Evolutionary conservation across 2,113 vertebrate genomes (phyloP).

Genomic region (Onychostoma macrolepis): DNA sequence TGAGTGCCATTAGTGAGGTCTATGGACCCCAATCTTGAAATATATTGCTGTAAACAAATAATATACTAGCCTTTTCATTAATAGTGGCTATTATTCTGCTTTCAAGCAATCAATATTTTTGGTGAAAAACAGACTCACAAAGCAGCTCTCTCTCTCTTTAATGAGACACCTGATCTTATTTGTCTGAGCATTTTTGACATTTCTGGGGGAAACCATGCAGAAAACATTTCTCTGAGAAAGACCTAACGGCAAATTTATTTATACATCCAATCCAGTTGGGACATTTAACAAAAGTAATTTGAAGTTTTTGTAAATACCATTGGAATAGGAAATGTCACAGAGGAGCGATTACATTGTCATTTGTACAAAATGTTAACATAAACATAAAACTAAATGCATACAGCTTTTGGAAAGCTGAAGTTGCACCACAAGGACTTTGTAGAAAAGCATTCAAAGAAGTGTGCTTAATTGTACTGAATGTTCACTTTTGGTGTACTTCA

Average conservation of each 20-base stretch:
- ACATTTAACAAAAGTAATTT: constrained; percentile 14
- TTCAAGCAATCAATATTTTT: background rate
- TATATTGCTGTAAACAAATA: background rate
- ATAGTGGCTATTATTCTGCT: background rate
- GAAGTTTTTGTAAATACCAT: constrained; percentile 16
- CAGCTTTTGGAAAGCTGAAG: background rate
- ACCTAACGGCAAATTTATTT: background rate
- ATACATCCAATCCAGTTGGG: background rate
- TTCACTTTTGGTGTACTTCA: background rate
- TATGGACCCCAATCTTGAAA: background rate
- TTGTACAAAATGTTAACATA: background rate
- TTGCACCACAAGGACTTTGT: background rate
- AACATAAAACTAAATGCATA: background rate
- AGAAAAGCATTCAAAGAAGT: background rate
- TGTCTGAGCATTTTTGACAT: constrained; percentile 13
- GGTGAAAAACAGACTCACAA: background rate
- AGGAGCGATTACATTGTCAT: background rate
- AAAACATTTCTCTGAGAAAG: constrained; percentile 29
- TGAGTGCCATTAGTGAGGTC: background rate
- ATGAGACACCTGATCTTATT: constrained; percentile 24
- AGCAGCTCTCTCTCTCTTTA: background rate
- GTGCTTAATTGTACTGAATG: background rate
- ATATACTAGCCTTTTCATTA: background rate
- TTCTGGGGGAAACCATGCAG: constrained; percentile 23
- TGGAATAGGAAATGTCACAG: background rate